Evolutionary conservation across 2,888 invertebrate species (phyloP).

Genomic region (Ophion costatus): DNA sequence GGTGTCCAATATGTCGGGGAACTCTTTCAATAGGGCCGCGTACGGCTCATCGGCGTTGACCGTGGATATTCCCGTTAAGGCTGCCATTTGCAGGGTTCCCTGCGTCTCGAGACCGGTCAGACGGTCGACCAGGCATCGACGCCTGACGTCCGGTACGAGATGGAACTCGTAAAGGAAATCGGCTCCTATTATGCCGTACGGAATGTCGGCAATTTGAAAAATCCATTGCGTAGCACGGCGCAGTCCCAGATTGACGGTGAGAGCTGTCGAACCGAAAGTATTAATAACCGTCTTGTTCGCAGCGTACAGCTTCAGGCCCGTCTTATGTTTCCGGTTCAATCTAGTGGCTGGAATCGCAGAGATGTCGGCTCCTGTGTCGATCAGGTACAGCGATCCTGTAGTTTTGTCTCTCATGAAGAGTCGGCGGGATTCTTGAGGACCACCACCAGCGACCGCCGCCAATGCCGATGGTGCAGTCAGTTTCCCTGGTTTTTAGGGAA

Average conservation of each 20-base stretch:
- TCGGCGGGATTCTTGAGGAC: constrained; percentile 3
- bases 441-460: constrained; percentile 35
- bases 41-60: too few species aligned
- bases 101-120: too few species aligned
- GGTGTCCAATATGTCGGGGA: too few species aligned
- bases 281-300: constrained; percentile 65
- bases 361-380: constrained; percentile 65
- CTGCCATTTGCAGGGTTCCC: too few species aligned
- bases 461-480: constrained; percentile 11
- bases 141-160: background rate
- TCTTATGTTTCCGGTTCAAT: background rate
- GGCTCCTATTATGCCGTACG: constrained; percentile 61
- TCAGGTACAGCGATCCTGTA: constrained; percentile 38
- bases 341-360: constrained; percentile 53
- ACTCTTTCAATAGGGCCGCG: too few species aligned
- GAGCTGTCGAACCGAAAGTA: constrained; percentile 58
- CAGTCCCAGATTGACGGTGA: constrained; percentile 60
- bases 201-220: constrained; percentile 62
- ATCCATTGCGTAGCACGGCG: constrained; percentile 60
- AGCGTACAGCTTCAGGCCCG: background rate
- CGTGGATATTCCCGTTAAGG: too few species aligned
- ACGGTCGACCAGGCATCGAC: too few species aligned
- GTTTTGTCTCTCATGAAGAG: constrained; percentile 1
- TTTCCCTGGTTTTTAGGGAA: constrained; percentile 32
- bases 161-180: constrained; percentile 55